These are phyloP conservation scores for Aurelia aurita complex sp. Pacific DNA, from an alignment of 30 jellyfish, hydroid and myxozoan species.

Conservation along the genomic window DNA sequence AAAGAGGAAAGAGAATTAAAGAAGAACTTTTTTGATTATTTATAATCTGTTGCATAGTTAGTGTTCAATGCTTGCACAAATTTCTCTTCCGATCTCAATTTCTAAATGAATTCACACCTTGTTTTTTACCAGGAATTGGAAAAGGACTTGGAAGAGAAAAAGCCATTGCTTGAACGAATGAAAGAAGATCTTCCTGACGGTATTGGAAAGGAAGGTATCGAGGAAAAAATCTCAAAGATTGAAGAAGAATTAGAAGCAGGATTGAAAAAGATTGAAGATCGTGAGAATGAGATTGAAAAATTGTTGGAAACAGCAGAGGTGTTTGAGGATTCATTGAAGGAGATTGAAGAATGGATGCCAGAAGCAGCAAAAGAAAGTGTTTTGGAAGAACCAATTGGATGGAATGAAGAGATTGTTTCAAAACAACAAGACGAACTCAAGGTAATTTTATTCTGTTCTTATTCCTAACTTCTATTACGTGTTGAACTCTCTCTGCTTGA, in stretches of 20 bases:
- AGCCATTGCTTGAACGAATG: conserved; percentile 39
- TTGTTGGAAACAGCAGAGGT: conserved; percentile 57
- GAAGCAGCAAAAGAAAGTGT: conserved; percentile 55
- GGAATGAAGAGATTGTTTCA: conserved; percentile 53
- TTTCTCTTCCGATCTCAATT: too few relatives aligned
- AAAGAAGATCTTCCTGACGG: conserved; percentile 50
- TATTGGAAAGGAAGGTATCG: conserved; percentile 61
- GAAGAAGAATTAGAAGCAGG: conserved; percentile 33
- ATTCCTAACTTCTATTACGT: too few relatives aligned
- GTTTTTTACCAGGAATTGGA: conserved; percentile 37
- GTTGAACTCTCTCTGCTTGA: too few relatives aligned
- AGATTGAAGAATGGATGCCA: conserved; percentile 85
- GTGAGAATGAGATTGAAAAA: conserved; percentile 51
- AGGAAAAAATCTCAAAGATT: conserved; percentile 61
- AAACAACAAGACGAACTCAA: conserved; percentile 70
- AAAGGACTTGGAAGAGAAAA: conserved; percentile 46
- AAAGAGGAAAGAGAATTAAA: too few relatives aligned
- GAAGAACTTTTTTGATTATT: too few relatives aligned
- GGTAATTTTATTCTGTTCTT: conserved; percentile 19
- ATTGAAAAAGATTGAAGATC: conserved; percentile 50
- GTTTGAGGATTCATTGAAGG: conserved; percentile 63
- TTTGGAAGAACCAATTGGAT: conserved; percentile 57
- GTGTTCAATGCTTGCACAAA: too few relatives aligned
- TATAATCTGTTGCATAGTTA: too few relatives aligned
- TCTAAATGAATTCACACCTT: too few relatives aligned